Conservation (phyloP, 2,797 vertebrate genomes). For the Argentina silus region DNA sequence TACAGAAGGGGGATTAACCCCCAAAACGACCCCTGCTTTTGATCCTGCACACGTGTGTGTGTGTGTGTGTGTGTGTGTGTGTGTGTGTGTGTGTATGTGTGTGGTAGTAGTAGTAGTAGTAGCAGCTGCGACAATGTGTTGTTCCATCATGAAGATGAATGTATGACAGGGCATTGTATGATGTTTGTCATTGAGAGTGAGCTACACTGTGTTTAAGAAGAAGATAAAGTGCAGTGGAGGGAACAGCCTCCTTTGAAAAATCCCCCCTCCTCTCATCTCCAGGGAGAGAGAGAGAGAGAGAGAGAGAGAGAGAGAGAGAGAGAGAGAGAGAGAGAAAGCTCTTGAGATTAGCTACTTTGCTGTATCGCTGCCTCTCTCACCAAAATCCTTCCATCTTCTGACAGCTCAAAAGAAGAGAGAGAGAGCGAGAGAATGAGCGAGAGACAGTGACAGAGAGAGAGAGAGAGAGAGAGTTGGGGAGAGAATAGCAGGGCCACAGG, state of each 20-base stretch:
- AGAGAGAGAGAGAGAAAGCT: not conserved
- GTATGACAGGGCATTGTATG: too few species aligned
- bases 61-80: not conserved
- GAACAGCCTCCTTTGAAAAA: not conserved
- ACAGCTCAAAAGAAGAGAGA: not conserved
- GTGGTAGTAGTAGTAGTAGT: not conserved
- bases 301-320: not conserved
- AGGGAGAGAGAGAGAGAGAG: not conserved
- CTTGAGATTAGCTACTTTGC: not conserved
- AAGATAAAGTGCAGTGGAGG: not conserved
- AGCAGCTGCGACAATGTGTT: too few species aligned
- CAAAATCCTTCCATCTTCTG: not conserved
- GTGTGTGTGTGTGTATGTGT: not conserved
- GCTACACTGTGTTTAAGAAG: not conserved
- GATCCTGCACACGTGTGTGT: conserved; percentile 24
- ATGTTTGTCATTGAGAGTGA: not conserved
- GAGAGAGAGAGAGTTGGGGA: conserved; percentile 5
- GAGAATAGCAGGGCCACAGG: not conserved
- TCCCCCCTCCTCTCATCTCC: not conserved
- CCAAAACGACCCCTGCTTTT: conserved; percentile 36
- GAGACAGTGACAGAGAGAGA: not conserved
- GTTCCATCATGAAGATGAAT: too few species aligned
- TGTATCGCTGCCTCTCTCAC: not conserved
- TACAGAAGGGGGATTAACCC: conserved; percentile 48
- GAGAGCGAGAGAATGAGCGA: not conserved